Percentiles rank a stretch among this genome's conserved stretches.
Evolutionary conservation across 2,113 vertebrate species (phyloP).

Genomic region (Crotalus viridis): DNA sequence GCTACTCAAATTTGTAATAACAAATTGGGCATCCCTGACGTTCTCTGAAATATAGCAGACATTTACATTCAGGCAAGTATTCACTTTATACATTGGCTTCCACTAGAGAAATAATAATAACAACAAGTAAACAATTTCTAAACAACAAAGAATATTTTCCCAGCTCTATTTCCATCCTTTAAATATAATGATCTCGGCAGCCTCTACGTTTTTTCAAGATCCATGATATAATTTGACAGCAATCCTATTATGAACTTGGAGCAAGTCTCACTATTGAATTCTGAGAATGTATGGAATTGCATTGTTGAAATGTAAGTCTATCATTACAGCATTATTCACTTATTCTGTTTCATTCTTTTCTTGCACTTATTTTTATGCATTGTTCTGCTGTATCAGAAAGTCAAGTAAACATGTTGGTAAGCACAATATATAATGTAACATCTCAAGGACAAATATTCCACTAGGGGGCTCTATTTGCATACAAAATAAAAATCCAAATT

Average conservation of each 20-base stretch:
- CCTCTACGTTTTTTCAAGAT: background rate
- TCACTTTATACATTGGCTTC: background rate
- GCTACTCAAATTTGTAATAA: no score
- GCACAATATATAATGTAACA: background rate
- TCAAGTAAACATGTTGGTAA: background rate
- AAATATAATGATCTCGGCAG: background rate
- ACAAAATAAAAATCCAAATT: conserved; percentile 25
- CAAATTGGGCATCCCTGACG: background rate
- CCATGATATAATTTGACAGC: background rate
- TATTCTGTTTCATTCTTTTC: background rate
- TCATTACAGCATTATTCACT: no score
- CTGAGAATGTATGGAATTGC: background rate
- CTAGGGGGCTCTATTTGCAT: conserved; percentile 69
- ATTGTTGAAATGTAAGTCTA: background rate
- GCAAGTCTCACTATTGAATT: background rate
- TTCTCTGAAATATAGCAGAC: background rate
- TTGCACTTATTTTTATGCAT: background rate
- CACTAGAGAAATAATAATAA: background rate
- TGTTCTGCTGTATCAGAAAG: background rate
- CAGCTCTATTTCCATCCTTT: background rate
- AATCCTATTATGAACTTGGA: background rate
- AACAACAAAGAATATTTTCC: background rate
- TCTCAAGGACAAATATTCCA: conserved; percentile 38
- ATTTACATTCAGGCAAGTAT: background rate
- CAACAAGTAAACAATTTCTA: background rate